A percentile compares a stretch with the other conserved stretches of the same genome.
Conservation (phyloP, 1,140 invertebrate genomes). For the Wiebesia pumilae region DNA sequence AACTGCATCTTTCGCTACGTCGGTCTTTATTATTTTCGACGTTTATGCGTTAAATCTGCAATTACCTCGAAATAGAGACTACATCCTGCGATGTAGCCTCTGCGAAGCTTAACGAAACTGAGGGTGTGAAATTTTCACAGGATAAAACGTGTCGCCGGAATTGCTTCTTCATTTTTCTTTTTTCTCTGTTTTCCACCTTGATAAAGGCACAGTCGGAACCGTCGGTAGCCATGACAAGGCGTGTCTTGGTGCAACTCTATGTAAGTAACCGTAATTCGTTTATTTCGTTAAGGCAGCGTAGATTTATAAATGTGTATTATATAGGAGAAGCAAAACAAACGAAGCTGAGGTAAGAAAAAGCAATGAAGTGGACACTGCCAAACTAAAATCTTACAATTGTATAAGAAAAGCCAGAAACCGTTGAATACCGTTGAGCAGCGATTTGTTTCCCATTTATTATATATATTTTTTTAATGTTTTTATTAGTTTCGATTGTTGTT, state of each 20-base stretch:
- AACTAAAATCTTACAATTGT: constrained; percentile 51
- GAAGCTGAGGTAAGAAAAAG: constrained; percentile 21
- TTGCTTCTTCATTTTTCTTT: neutral
- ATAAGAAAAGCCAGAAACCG: constrained; percentile 6
- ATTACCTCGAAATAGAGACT: neutral
- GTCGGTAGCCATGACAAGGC: constrained; percentile 12
- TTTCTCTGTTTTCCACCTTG: neutral
- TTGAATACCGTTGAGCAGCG: neutral
- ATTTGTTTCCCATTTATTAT: constrained; percentile 30
- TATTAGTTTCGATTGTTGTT: constrained; percentile 36
- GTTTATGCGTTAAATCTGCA: neutral
- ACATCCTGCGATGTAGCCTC: neutral
- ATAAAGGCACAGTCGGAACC: neutral
- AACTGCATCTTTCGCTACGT: neutral
- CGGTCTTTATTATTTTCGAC: neutral
- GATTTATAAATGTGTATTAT: constrained; percentile 35
- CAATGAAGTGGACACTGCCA: constrained; percentile 65
- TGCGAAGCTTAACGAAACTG: neutral
- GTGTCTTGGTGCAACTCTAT: constrained; percentile 4
- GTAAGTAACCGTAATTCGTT: constrained; percentile 25
- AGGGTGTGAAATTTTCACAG: too few relatives aligned
- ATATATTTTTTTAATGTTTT: constrained; percentile 1
- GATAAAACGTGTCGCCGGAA: neutral
- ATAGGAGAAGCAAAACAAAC: constrained; percentile 2
- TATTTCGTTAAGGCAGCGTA: constrained; percentile 19